A percentile compares a stretch with the other conserved stretches of the same genome.
phyloP scores from a whole-genome alignment of 92 coral and sea anemone species.

The Epizoanthus scotinus region DNA sequence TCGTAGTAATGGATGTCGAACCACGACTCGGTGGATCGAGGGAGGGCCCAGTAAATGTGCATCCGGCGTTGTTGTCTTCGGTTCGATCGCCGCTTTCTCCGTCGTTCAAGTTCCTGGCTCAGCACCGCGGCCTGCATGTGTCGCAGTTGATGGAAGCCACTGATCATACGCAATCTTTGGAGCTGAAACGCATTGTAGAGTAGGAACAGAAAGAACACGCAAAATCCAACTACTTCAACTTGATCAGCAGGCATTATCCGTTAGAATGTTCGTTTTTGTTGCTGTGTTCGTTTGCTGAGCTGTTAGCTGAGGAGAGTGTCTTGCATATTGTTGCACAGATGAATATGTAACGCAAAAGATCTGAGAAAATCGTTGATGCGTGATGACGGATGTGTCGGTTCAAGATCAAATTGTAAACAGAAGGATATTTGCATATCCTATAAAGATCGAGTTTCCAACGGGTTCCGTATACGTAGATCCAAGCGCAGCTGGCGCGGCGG shows the following conservation, averaged over 20 bases:
- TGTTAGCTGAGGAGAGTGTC: too few species aligned
- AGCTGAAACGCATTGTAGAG: conserved; percentile 16
- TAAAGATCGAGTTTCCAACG: too few species aligned
- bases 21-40: conserved; percentile 3
- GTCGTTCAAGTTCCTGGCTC: background rate
- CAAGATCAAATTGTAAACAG: too few species aligned
- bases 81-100: background rate
- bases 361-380: too few species aligned
- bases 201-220: background rate
- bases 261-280: too few species aligned
- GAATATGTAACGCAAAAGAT: too few species aligned
- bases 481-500: too few species aligned
- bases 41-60: conserved; percentile 13
- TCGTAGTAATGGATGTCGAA: conserved; percentile 23
- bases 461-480: too few species aligned
- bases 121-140: conserved; percentile 1
- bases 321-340: too few species aligned
- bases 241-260: conserved; percentile 7
- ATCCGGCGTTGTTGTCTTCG: conserved; percentile 18
- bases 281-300: too few species aligned
- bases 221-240: conserved; percentile 17
- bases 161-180: background rate
- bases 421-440: too few species aligned
- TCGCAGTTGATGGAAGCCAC: background rate
- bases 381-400: too few species aligned